Evolutionary conservation across 2,888 invertebrate species (phyloP).

Genomic region (Phyllotreta striolata): DNA sequence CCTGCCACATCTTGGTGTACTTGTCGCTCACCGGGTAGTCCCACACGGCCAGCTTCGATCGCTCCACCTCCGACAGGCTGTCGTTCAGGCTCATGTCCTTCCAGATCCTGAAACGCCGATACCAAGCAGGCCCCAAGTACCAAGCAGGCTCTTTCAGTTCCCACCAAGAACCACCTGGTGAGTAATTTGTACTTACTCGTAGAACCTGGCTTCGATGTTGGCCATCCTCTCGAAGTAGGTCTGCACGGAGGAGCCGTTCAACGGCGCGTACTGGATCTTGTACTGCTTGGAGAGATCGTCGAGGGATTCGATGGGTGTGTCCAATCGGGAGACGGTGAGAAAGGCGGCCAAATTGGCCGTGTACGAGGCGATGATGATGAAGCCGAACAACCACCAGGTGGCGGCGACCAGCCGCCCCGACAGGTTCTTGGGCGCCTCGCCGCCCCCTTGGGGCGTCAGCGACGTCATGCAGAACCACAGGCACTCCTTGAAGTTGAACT

Average conservation of each 20-base stretch:
- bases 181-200: slow-evolving; percentile 78
- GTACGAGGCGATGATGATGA: slow-evolving; percentile 98
- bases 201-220: slow-evolving; percentile 92
- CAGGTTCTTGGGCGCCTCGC: slow-evolving; percentile 95
- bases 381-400: slow-evolving; percentile 99
- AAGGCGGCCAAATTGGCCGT: slow-evolving; percentile 98
- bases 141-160: no score
- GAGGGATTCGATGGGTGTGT: slow-evolving; percentile 90
- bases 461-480: slow-evolving; percentile 99
- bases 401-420: slow-evolving; percentile 90
- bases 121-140: no score
- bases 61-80: slow-evolving; percentile 85
- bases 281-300: slow-evolving; percentile 92
- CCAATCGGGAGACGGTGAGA: slow-evolving; percentile 90
- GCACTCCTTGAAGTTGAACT: slow-evolving; percentile 95
- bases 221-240: slow-evolving; percentile 97
- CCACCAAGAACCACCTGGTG: no score
- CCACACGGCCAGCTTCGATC: slow-evolving; percentile 96
- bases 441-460: slow-evolving; percentile 92
- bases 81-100: slow-evolving; percentile 97
- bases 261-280: slow-evolving; percentile 94
- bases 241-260: slow-evolving; percentile 87
- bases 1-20: slow-evolving; percentile 98
- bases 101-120: slow-evolving; percentile 82
- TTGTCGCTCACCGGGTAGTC: slow-evolving; percentile 99